phyloP scores from a whole-genome alignment of 2,797 vertebrate genomes.

The Lacerta agilis region DNA sequence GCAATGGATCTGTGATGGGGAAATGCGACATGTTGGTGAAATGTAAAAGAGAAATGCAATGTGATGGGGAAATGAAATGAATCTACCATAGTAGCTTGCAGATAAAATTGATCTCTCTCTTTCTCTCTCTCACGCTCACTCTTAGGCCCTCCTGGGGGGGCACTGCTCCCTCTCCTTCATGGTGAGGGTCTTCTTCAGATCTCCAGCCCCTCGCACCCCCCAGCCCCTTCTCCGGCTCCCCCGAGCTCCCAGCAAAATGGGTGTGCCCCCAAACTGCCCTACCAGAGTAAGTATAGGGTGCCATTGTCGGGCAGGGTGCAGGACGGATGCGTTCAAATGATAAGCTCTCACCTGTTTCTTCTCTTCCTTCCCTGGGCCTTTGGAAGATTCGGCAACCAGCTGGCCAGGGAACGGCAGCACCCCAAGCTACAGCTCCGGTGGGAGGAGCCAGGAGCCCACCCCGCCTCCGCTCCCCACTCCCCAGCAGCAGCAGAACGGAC shows the following conservation, averaged over 20 bases:
- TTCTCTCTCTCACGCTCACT: not conserved
- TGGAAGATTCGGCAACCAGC: constrained; percentile 2
- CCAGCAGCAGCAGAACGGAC: constrained; percentile 57
- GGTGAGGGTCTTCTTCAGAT: constrained; percentile 75
- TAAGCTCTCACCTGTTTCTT: no score
- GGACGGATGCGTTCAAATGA: not conserved
- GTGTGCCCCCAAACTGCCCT: constrained; percentile 75
- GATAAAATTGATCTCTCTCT: not conserved
- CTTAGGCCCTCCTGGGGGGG: constrained; percentile 58
- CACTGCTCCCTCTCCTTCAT: constrained; percentile 67
- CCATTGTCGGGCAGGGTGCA: no score
- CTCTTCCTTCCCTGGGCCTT: not conserved
- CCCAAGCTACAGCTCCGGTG: constrained; percentile 55
- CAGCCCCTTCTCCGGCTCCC: constrained; percentile 70
- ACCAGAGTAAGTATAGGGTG: constrained; percentile 70
- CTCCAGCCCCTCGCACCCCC: constrained; percentile 63
- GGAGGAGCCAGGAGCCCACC: constrained; percentile 49
- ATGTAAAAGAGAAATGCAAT: not conserved
- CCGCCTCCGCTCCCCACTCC: not conserved
- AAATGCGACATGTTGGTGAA: no score
- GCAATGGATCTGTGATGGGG: no score
- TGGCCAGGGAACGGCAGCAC: constrained; percentile 67
- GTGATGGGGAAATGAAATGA: not conserved
- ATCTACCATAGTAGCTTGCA: not conserved
- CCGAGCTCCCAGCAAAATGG: constrained; percentile 77